These are phyloP conservation scores for Proisotoma minuta DNA, from an alignment of 2,888 invertebrate species.

Conservation along the genomic window DNA sequence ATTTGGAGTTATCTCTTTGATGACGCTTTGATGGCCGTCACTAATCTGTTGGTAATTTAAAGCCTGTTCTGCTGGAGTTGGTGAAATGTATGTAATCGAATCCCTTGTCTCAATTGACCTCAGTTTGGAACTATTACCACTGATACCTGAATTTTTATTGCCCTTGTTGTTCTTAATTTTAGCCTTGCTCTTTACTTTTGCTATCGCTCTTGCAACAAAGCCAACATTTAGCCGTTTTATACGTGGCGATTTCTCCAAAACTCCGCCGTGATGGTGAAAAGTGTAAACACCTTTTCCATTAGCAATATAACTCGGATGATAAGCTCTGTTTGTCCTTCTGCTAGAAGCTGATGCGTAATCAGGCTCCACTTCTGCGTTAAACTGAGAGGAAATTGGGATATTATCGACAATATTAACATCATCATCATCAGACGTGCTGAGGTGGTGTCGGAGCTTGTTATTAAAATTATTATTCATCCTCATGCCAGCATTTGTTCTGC, in stretches of 20 bases:
- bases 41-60: background rate
- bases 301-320: background rate
- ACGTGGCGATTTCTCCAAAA: slow-evolving; percentile 14
- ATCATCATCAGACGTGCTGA: background rate
- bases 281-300: background rate
- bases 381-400: background rate
- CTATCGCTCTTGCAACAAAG: slow-evolving; percentile 37
- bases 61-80: slow-evolving; percentile 19
- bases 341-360: background rate
- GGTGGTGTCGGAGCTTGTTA: slow-evolving; percentile 4
- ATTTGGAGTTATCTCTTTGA: slow-evolving; percentile 1
- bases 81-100: slow-evolving; percentile 18
- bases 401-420: background rate
- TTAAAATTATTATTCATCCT: slow-evolving; percentile 17
- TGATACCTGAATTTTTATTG: background rate
- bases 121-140: background rate
- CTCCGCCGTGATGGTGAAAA: background rate
- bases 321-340: background rate
- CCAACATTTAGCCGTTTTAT: slow-evolving; percentile 29
- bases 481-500: slow-evolving; percentile 11
- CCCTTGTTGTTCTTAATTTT: slow-evolving; percentile 4
- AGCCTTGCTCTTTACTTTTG: slow-evolving; percentile 36
- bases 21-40: background rate
- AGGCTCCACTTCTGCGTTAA: background rate
- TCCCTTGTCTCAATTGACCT: slow-evolving; percentile 14